Evolutionary conservation across 2,113 vertebrate genomes (phyloP).

Genomic region (Xenopus laevis): DNA sequence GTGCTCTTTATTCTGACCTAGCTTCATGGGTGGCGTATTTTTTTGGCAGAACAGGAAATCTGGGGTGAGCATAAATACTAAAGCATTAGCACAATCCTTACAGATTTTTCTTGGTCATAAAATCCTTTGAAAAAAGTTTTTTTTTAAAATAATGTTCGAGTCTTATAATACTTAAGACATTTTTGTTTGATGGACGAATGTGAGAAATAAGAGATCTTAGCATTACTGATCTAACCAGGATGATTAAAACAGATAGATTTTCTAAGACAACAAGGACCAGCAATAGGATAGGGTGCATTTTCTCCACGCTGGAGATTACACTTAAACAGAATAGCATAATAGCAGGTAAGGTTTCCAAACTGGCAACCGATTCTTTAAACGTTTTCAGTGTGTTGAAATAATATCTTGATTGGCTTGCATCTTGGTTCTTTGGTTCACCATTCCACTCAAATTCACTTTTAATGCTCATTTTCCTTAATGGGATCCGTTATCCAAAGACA

Average conservation of each 20-base stretch:
- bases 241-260: slow-evolving; percentile 26
- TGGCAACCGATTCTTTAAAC: no score
- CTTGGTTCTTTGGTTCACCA: no score
- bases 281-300: slow-evolving; percentile 36
- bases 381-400: no score
- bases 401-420: no score
- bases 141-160: slow-evolving; percentile 48
- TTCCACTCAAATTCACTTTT: no score
- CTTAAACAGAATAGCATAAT: no score
- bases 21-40: slow-evolving; percentile 52
- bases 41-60: slow-evolving; percentile 60
- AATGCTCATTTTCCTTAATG: no score
- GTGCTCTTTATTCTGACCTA: slow-evolving; percentile 53
- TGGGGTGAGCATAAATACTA: slow-evolving; percentile 54
- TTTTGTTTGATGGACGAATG: slow-evolving; percentile 16
- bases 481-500: no score
- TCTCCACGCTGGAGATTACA: no score
- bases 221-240: slow-evolving; percentile 14
- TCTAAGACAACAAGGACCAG: slow-evolving; percentile 20
- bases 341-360: no score
- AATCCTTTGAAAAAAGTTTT: slow-evolving; percentile 38
- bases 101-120: slow-evolving; percentile 45
- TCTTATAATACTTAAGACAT: slow-evolving; percentile 12
- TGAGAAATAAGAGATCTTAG: slow-evolving; percentile 18
- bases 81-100: slow-evolving; percentile 53